Conservation (phyloP, 1,140 invertebrate genomes). For the Pollicipes pollicipes region DNA sequence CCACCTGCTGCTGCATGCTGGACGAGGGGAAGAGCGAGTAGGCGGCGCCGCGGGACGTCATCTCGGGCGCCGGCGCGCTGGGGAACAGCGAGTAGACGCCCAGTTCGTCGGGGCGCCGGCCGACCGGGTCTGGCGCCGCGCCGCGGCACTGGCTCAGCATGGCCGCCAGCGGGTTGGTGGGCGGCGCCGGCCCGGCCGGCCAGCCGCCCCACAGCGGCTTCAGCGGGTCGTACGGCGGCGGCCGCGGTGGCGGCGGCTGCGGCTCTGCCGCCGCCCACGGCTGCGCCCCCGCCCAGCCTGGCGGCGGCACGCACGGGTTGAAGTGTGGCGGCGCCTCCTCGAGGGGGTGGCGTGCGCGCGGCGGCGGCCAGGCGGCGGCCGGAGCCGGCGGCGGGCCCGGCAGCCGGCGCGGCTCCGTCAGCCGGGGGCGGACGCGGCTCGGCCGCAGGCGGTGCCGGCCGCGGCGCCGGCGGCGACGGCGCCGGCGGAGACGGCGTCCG, state of each 20-base stretch:
- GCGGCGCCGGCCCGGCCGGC: no score
- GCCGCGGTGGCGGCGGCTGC: no score
- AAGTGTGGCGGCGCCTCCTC: not conserved
- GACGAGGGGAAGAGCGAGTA: not conserved
- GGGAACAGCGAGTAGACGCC: not conserved
- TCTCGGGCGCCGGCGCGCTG: not conserved
- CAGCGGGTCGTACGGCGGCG: not conserved
- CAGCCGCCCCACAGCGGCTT: not conserved
- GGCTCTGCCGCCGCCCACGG: not conserved
- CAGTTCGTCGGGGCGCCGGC: not conserved
- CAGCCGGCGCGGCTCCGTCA: no score
- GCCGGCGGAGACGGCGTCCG: constrained; percentile 38
- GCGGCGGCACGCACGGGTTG: not conserved
- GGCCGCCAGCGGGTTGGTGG: not conserved
- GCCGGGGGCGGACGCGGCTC: not conserved
- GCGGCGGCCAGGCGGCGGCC: not conserved
- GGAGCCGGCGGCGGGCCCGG: no score
- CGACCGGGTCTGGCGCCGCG: not conserved
- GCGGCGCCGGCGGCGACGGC: constrained; percentile 55
- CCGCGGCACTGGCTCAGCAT: not conserved
- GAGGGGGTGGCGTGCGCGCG: not conserved
- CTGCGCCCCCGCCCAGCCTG: not conserved
- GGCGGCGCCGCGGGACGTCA: not conserved
- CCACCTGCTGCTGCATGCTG: not conserved
- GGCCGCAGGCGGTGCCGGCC: constrained; percentile 35